Base-by-base conservation (phyloP, 2,888 invertebrate species). In the Dolomedes plantarius region DNA sequence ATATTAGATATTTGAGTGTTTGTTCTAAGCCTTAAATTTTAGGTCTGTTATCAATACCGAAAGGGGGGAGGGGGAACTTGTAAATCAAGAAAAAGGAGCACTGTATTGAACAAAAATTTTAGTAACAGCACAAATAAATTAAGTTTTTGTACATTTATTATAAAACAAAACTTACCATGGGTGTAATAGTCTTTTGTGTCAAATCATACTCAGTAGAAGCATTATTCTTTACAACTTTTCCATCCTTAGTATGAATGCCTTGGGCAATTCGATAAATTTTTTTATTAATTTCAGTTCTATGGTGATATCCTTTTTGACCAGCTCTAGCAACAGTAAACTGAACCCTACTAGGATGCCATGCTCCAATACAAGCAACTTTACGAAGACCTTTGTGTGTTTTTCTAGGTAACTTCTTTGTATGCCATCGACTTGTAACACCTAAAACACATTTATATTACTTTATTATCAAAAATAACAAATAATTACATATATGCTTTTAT, bases 351-450 rank as follows among this genome's bases (percentile, higher is more conserved):
- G 99, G 99, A 99, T 99, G 99, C 99, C 99, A 99, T 1, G 99
- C 99, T 92, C 99, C 99, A 93, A 99, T 99, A 95, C 99, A 99
- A 90, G 99, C 99, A 85, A 99, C 99, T 92, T 99, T 99, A 88
- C 97, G 94, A 90, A 99, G 94, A 96, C 99, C 99, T 93, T 99
- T 99, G 94, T 99, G 99, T 0, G 99, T 99, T 94, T 99, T 99
- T 90, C 99, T 95, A 0, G 99, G 99, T 91, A 99, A 93, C 92
- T 99, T 99, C 95, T 99, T 99, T 71, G 98, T 98, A 92, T 99
- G 98, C 99, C 99, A 99, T 94, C 99, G 96, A 68, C 98, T 98
- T 75, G 99, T 99, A 13, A 99, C 99, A 94, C 98, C 97, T 97
- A 13, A 31, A 65, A 67, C 5, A n/a, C n/a, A n/a, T n/a, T n/a